Base-by-base conservation (phyloP, 2,888 invertebrate genomes). In the Tachina grossa region DNA sequence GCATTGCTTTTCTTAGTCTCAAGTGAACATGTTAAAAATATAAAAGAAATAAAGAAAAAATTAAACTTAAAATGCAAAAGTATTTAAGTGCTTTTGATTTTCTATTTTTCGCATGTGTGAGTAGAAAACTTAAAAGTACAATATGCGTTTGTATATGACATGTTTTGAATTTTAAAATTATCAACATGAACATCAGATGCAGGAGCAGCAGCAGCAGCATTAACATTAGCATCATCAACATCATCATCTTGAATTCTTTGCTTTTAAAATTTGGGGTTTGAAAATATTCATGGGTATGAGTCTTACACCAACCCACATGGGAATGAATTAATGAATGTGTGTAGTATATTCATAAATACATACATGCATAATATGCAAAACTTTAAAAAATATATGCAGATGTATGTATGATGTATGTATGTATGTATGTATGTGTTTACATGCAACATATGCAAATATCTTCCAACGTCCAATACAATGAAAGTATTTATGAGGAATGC, bases 101-200 rank as follows among this genome's bases (percentile, higher is more conserved):
- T 84, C 49, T 19, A 43, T 9, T 65, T 13, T 76, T 8, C 68
- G 47, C 49, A 55, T 55, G n/a, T 31, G 61, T 55, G 13, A 45
- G 55, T 16, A 59, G 39, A 55, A 13, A 72, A 45, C 47, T 41
- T 49, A 22, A 61, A 61, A 71, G 49, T 80, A 78, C 68, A 78
- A 65, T 51, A 47, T 72, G 65, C 51, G 51, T 78, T 78, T 81
- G 74, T 68, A 55, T 81, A 49, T 69, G 85, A 82, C 79, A 85
- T 83, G 79, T 68, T 79, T 76, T 85, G 71, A 85, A 77, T 76
- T 71, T 78, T 75, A 69, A 75, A 69, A 76, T 75, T 57, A 79
- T 75, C 45, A 83, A 61, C 57, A 77, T 63, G 61, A 75, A 53
- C 72, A 69, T 74, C 65, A 72, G 39, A 43, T 65, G 19, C 51